These are phyloP conservation scores for Phyllostomus discolor DNA, from an alignment of 2,113 vertebrate genomes.

Conservation along the genomic window DNA sequence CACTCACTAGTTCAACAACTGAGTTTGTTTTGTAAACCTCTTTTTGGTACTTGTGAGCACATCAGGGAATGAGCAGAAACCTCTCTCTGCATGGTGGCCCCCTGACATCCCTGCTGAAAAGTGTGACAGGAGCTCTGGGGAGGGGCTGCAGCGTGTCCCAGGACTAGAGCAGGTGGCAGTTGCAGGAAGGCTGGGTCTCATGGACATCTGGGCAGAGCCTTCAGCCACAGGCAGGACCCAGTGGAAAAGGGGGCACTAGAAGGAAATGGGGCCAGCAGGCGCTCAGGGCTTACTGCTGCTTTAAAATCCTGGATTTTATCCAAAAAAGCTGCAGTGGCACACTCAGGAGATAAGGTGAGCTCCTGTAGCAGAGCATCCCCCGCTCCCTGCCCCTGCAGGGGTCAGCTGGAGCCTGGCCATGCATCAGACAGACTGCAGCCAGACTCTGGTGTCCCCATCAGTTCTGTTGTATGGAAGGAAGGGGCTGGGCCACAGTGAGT, in stretches of 20 bases:
- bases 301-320: background rate
- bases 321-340: background rate
- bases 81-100: background rate
- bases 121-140: background rate
- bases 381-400: rapidly evolving
- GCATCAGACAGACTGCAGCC: background rate
- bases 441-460: background rate
- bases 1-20: background rate
- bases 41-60: background rate
- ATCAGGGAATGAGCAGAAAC: background rate
- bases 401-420: too few relatives aligned
- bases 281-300: background rate
- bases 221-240: background rate
- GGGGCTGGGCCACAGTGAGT: background rate
- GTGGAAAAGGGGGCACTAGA: background rate
- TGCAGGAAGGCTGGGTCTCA: too few relatives aligned
- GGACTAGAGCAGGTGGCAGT: background rate
- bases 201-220: background rate
- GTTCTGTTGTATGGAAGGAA: background rate
- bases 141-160: background rate
- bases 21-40: background rate
- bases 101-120: background rate
- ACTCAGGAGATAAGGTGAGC: background rate
- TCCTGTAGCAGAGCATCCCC: background rate
- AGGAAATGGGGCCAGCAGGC: background rate